Evolutionary conservation across 2,888 invertebrate genomes (phyloP).

Genomic region (Trichopoda pennipes): DNA sequence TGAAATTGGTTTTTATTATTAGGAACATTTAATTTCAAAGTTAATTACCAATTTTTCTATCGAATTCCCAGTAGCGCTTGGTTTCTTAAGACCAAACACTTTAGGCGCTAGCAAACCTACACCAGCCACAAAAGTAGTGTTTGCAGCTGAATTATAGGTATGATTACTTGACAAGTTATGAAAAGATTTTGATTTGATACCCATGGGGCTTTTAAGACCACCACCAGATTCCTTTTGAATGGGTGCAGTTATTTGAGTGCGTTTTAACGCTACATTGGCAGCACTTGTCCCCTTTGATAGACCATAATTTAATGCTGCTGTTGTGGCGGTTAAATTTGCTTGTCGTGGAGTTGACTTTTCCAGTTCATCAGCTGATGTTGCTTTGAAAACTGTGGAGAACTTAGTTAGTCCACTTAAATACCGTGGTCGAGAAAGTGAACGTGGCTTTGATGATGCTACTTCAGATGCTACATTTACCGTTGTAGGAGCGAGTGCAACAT

Average conservation of each 20-base stretch:
- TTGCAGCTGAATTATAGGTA: slow-evolving; percentile 44
- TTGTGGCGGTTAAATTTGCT: slow-evolving; percentile 48
- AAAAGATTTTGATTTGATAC: slow-evolving; percentile 80
- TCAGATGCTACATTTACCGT: slow-evolving; percentile 45
- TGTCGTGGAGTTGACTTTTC: slow-evolving; percentile 67
- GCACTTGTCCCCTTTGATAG: slow-evolving; percentile 42
- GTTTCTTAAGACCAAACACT: slow-evolving; percentile 64
- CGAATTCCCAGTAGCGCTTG: slow-evolving; percentile 41
- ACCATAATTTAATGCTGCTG: slow-evolving; percentile 45
- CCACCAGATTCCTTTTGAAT: slow-evolving; percentile 64
- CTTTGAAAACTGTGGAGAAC: slow-evolving; percentile 76
- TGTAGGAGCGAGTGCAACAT: slow-evolving; percentile 58
- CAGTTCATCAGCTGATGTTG: slow-evolving; percentile 77
- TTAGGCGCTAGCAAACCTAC: slow-evolving; percentile 40
- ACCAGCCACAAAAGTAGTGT: slow-evolving; percentile 15
- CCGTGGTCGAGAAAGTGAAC: slow-evolving; percentile 79
- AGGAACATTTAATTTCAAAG: background rate
- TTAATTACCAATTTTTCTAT: slow-evolving; percentile 53
- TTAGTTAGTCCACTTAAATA: slow-evolving; percentile 78
- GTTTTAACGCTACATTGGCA: slow-evolving; percentile 51
- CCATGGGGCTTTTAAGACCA: slow-evolving; percentile 80
- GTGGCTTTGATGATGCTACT: slow-evolving; percentile 69
- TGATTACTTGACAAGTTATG: slow-evolving; percentile 76
- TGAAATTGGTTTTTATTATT: background rate
- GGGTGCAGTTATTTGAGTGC: slow-evolving; percentile 33